Base-by-base conservation (phyloP, 2,113 vertebrate genomes). In the Heptranchias perlo region DNA sequence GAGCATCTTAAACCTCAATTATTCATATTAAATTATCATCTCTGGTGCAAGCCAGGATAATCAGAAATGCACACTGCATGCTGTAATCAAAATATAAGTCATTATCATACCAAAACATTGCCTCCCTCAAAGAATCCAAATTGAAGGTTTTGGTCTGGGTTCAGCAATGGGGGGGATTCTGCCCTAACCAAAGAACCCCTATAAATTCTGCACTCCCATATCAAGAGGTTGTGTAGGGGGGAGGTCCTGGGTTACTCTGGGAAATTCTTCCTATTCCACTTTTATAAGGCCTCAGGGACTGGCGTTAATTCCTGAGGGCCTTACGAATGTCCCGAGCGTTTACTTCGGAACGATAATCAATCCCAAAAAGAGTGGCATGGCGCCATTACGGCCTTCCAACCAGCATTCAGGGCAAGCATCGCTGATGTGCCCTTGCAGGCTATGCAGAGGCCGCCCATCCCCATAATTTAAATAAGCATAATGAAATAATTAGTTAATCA, bases 1-100 rank as follows among this genome's bases (percentile, higher is more conserved):
- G 54, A 52, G 13, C 52, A 91, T 18, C 52, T 91, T 91, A 91
- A 91, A 91, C 61, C 31, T 91, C 25, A 91, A 13, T 91, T 82
- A 82, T 44, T 47, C 87, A 58, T 54, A 28, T 58, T 91, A 54
- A 31, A 58, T 91, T 58, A 91, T n/a, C 28, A 58, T 4, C 25
- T 61, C 87, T 91, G 87, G 52, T 91, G 86, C 25, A 86, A 87
- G 28, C 14, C 84, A 87, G 47, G 49, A 89, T 89, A 58, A 91
- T 58, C 52, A 91, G 52, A 58, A 91, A 16, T 58, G 87, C 16
- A 52, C 58, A 91, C 52, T 91, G 84, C 23, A 87, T 52, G 84
- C 84, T 87, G 87, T 52, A 91, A 54, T 13, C 23, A 58, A 16
- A 61, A 58, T 58, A 35, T 16, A 61, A 35, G 69, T 91, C 16